Conservation (phyloP, 1,140 invertebrate species). For the Battus philenor region DNA sequence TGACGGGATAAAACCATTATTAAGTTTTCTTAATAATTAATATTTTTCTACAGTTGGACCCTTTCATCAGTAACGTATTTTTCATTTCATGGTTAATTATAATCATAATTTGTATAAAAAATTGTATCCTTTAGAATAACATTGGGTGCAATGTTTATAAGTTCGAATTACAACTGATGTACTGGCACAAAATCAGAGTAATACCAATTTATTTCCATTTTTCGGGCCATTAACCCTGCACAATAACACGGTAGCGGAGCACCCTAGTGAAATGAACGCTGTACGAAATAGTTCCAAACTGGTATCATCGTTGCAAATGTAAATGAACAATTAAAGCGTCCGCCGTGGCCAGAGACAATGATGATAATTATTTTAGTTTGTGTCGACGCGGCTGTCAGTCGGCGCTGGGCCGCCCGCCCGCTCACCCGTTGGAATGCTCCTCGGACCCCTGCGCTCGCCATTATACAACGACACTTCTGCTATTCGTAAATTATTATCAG, state of each 20-base stretch:
- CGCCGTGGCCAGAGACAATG: slow-evolving; percentile 70
- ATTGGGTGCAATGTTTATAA: too few species aligned
- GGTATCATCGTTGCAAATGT: slow-evolving; percentile 74
- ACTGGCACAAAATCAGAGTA: slow-evolving; percentile 29
- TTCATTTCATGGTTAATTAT: too few species aligned
- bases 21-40: too few species aligned
- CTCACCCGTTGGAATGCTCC: slow-evolving; percentile 62
- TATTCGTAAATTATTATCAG: slow-evolving; percentile 75
- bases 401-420: slow-evolving; percentile 29
- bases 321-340: slow-evolving; percentile 75
- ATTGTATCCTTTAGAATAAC: too few species aligned
- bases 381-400: slow-evolving; percentile 64
- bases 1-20: too few species aligned
- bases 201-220: slow-evolving; percentile 67
- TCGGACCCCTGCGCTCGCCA: slow-evolving; percentile 68
- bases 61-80: too few species aligned
- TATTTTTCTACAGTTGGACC: too few species aligned
- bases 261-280: slow-evolving; percentile 63
- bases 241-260: slow-evolving; percentile 59
- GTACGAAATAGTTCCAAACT: slow-evolving; percentile 69
- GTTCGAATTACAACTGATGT: neutral
- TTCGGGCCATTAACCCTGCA: slow-evolving; percentile 69
- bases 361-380: slow-evolving; percentile 76
- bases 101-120: too few species aligned
- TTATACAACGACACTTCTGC: slow-evolving; percentile 74